These are phyloP conservation scores for Diorhabda elongata DNA, from an alignment of 1,140 invertebrate genomes.

Conservation along the genomic window DNA sequence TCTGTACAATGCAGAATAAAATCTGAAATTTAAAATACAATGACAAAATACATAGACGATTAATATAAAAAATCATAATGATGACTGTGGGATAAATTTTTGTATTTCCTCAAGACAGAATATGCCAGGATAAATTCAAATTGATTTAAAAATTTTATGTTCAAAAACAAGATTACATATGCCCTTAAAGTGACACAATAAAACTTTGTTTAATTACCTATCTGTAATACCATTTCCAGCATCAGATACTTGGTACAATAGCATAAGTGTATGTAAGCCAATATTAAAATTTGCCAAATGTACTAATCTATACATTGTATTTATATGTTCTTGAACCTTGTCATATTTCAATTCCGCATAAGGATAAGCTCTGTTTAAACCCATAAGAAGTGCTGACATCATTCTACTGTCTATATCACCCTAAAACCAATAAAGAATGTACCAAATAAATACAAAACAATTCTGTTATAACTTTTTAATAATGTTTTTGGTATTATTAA, in stretches of 20 bases:
- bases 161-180: too few species aligned
- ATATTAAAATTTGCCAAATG: constrained; percentile 80
- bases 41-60: not conserved
- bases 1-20: constrained; percentile 85
- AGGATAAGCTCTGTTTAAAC: constrained; percentile 84
- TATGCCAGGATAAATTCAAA: too few species aligned
- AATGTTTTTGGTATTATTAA: constrained; percentile 22
- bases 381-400: constrained; percentile 85
- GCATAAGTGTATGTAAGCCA: constrained; percentile 78
- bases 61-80: too few species aligned
- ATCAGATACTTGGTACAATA: constrained; percentile 79
- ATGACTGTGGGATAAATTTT: too few species aligned
- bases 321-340: constrained; percentile 64
- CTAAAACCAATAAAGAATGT: constrained; percentile 43
- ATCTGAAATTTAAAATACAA: constrained; percentile 52
- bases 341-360: constrained; percentile 60
- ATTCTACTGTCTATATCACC: constrained; percentile 88
- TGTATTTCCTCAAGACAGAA: too few species aligned
- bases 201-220: constrained; percentile 45
- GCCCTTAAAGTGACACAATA: too few species aligned
- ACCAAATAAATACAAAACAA: too few species aligned
- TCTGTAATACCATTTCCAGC: constrained; percentile 54
- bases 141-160: too few species aligned
- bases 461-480: constrained; percentile 30
- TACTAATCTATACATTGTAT: constrained; percentile 86